Evolutionary conservation across 2,888 invertebrate genomes (phyloP).

Genomic region (Drosophila neotestacea): DNA sequence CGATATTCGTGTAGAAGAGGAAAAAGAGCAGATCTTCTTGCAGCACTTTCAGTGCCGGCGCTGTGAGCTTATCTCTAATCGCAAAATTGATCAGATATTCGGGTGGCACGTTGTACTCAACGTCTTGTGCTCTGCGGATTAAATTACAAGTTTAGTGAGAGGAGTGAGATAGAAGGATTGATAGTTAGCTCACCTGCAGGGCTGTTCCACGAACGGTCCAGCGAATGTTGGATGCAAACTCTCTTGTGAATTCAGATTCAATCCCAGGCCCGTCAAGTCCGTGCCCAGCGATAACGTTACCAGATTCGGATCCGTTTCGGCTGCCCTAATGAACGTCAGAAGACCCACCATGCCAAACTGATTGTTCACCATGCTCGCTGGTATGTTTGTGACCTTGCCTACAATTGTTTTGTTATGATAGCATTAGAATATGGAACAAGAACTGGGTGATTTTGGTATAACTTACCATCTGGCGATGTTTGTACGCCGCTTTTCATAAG

Average conservation of each 20-base stretch:
- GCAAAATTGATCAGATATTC: slow-evolving; percentile 99
- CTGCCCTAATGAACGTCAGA: slow-evolving; percentile 98
- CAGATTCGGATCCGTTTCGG: slow-evolving; percentile 98
- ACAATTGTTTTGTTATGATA: neutral
- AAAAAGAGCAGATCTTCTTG: slow-evolving; percentile 99
- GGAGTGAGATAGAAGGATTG: neutral
- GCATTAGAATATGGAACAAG: neutral
- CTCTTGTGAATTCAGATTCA: slow-evolving; percentile 99
- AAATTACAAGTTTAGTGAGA: neutral
- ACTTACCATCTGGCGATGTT: slow-evolving; percentile 96
- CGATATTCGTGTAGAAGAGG: slow-evolving; percentile 99
- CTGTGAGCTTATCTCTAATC: slow-evolving; percentile 97
- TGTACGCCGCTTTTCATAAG: slow-evolving; percentile 93
- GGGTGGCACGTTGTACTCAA: slow-evolving; percentile 98
- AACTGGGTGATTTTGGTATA: neutral
- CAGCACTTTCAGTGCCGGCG: slow-evolving; percentile 97
- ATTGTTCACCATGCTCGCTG: slow-evolving; percentile 99
- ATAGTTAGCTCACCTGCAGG: slow-evolving; percentile 88
- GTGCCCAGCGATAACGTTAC: slow-evolving; percentile 98
- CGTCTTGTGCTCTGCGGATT: slow-evolving; percentile 94
- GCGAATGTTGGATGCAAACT: slow-evolving; percentile 99
- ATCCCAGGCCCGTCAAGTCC: slow-evolving; percentile 98
- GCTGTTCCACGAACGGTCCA: slow-evolving; percentile 99
- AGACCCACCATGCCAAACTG: slow-evolving; percentile 99
- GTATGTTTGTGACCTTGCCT: slow-evolving; percentile 99